A percentile compares a stretch with the other conserved stretches of the same genome.
Evolutionary conservation across 2,797 vertebrate species (phyloP).

Genomic region (Carapus acus): DNA sequence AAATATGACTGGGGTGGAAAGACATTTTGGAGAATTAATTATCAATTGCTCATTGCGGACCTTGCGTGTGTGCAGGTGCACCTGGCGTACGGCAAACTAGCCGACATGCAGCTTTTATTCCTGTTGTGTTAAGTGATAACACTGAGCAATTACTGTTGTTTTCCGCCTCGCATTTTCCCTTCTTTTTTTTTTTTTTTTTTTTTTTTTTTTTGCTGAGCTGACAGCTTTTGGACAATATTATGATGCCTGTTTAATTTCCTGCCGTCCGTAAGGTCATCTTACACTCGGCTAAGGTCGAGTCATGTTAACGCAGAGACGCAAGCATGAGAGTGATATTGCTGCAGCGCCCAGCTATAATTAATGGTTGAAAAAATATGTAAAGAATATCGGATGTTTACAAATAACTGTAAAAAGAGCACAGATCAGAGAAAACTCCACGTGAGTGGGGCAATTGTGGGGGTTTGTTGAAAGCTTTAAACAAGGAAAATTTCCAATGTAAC

Average conservation of each 20-base stretch:
- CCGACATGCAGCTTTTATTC: slow-evolving; percentile 38
- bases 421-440: too few species aligned
- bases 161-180: slow-evolving; percentile 12
- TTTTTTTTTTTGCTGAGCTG: too few species aligned
- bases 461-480: background rate
- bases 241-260: background rate
- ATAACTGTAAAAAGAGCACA: too few species aligned
- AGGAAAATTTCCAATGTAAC: background rate
- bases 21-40: slow-evolving; percentile 24
- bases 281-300: too few species aligned
- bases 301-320: too few species aligned
- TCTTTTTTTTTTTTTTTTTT: too few species aligned
- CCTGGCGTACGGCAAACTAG: slow-evolving; percentile 33
- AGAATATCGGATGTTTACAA: too few species aligned
- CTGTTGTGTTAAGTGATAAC: slow-evolving; percentile 19
- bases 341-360: too few species aligned
- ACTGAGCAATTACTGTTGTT: slow-evolving; percentile 20
- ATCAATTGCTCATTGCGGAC: slow-evolving; percentile 24
- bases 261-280: too few species aligned
- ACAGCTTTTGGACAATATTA: background rate
- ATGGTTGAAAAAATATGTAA: too few species aligned
- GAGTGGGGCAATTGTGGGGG: too few species aligned
- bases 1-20: slow-evolving; percentile 4
- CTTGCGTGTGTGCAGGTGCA: slow-evolving; percentile 22
- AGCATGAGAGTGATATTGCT: too few species aligned